Evolutionary conservation across 35 echinoderm and acorn worm species (phyloP), one percentile per base, ranked within the genome.

Genomic region (Heliocidaris tuberculata): DNA sequence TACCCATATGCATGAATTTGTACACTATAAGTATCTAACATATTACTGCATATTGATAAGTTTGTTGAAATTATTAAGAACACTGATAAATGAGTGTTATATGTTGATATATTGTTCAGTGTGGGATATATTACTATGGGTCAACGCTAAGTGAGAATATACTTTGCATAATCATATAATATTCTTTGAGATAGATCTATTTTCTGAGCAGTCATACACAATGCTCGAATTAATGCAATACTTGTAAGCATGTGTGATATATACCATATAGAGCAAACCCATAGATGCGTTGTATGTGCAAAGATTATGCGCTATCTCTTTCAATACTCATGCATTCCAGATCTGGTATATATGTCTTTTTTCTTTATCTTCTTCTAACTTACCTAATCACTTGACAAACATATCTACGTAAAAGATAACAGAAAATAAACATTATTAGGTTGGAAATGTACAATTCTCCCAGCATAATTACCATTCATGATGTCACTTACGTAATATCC

Each of bases 341-440:
- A n/a, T 78, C 65, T 78, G 21, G 65, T 78, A 21, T 78, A 78
- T n/a, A 78, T 78, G 7, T 78, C 2, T 78, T 19, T 78, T 78
- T 78, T 71, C 27, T 78, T 78, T 29, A 78, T 78, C 21, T 5
- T 70, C 86, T 4, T 47, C 31, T 4, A 89, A 89, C 87, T 89
- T 89, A 89, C 87, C 87, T 89, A 89, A 89, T 6, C 31, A 11
- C 87, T 89, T 89, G 87, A 89, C 31, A 89, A 19, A 89, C 87
- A 89, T 89, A 89, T 89, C 87, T 89, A 89, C 15, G 47, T 42
- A 30, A 19, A 89, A 89, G 47, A 89, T 48, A 89, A 89, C 47
- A 48, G 32, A 32, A 89, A 6, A n/a, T 32, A 32, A 78, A 78
- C 65, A 78, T 19, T 27, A 78, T 78, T 78, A 78, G 65, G 21